These are phyloP conservation scores for Antrozous pallidus DNA, from an alignment of 2,797 vertebrate species.

Conservation along the genomic window DNA sequence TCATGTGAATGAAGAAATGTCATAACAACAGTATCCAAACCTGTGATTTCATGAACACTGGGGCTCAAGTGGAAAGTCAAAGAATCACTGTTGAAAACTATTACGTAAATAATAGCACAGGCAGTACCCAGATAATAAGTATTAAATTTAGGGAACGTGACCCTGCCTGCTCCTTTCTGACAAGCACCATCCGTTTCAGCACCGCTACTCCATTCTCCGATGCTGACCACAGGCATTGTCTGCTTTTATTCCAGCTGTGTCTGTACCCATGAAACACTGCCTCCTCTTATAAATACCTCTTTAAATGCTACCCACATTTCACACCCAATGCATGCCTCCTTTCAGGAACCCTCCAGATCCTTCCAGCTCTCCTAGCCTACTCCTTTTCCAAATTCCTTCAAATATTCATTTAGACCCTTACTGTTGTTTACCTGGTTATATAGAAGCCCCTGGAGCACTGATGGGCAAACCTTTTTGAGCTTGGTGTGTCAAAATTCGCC, in stretches of 20 bases:
- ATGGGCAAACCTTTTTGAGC: no score
- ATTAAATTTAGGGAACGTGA: not conserved
- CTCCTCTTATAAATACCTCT: not conserved
- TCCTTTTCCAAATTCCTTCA: not conserved
- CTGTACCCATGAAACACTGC: rapidly evolving
- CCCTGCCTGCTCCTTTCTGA: not conserved
- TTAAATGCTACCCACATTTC: not conserved
- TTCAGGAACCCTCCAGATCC: not conserved
- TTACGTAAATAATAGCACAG: not conserved
- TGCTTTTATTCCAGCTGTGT: not conserved
- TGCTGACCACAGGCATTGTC: not conserved
- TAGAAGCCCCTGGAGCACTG: not conserved
- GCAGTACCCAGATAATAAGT: not conserved
- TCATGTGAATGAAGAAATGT: not conserved
- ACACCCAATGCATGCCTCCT: not conserved
- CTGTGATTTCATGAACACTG: not conserved
- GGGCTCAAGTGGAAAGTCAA: not conserved
- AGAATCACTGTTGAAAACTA: not conserved
- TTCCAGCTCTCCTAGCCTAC: not conserved
- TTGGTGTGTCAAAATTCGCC: no score
- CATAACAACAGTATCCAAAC: not conserved
- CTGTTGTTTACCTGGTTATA: slow-evolving; percentile 2
- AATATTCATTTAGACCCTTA: not conserved
- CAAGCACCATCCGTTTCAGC: not conserved
- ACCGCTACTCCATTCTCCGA: rapidly evolving